phyloP scores from a whole-genome alignment of 2,113 vertebrate genomes.

The Perognathus longimembris region DNA sequence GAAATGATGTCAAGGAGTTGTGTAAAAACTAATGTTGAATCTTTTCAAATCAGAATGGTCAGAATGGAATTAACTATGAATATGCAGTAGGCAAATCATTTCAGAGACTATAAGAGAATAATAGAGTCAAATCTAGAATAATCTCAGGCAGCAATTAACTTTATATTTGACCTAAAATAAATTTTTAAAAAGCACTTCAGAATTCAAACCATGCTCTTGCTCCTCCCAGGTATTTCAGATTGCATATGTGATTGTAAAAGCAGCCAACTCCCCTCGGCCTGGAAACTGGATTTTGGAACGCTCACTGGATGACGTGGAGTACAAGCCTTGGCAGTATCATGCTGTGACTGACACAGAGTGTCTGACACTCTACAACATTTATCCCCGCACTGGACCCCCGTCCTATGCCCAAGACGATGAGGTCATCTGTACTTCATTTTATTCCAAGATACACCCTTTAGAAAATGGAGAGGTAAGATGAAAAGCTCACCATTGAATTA shows the following conservation, averaged over 20 bases:
- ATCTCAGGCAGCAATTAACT: not conserved
- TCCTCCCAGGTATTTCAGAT: conserved; percentile 94
- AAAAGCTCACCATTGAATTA: not conserved
- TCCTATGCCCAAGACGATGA: conserved; percentile 95
- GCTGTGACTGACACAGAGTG: conserved; percentile 97
- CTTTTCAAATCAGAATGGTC: conserved; percentile 26
- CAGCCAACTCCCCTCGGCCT: conserved; percentile 96
- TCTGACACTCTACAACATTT: conserved; percentile 93
- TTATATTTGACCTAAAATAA: not conserved
- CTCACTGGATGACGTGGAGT: conserved; percentile 92
- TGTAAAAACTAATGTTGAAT: conserved; percentile 10
- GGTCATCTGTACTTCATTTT: conserved; percentile 98
- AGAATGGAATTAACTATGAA: conserved; percentile 45
- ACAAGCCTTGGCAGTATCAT: conserved; percentile 96
- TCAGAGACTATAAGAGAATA: not conserved
- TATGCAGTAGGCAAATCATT: conserved; percentile 21
- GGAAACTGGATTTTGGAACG: conserved; percentile 98
- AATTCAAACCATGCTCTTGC: not conserved
- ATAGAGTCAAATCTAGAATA: conserved; percentile 7
- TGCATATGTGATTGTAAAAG: conserved; percentile 96
- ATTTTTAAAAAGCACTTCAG: not conserved
- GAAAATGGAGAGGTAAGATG: conserved; percentile 97
- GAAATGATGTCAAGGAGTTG: not conserved
- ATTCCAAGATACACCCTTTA: conserved; percentile 97
- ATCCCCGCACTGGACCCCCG: conserved; percentile 92